Evolutionary conservation across 2,888 invertebrate genomes (phyloP).

Genomic region (Amiota mariae): DNA sequence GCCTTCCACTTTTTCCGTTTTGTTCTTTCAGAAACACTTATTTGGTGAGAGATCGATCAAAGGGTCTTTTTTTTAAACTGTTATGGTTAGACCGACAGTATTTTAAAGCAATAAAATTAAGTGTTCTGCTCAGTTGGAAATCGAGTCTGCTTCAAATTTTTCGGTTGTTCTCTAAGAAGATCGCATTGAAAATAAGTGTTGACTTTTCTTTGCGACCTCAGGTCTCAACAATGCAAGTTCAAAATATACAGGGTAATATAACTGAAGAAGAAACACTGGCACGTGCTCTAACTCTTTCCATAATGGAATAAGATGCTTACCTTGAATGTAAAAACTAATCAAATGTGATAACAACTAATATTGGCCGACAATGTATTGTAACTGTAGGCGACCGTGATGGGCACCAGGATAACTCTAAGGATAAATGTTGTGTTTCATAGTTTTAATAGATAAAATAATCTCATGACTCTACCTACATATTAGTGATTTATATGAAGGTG

Average conservation of each 20-base stretch:
- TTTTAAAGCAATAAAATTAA: too few species aligned
- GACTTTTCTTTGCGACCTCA: too few species aligned
- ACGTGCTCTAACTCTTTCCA: constrained; percentile 85
- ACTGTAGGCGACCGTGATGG: constrained; percentile 62
- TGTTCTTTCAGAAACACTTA: too few species aligned
- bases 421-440: constrained; percentile 71
- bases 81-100: too few species aligned
- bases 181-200: too few species aligned
- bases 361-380: constrained; percentile 44
- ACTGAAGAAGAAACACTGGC: constrained; percentile 94
- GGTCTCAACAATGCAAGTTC: constrained; percentile 60
- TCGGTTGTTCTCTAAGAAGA: too few species aligned
- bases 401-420: constrained; percentile 61
- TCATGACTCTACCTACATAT: too few species aligned
- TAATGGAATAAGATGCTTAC: constrained; percentile 75
- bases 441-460: neutral
- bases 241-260: constrained; percentile 80
- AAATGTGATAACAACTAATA: constrained; percentile 38
- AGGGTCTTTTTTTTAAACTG: too few species aligned
- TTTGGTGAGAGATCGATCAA: too few species aligned
- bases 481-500: neutral
- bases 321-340: constrained; percentile 54
- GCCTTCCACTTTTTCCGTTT: too few species aligned
- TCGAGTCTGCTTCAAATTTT: too few species aligned
- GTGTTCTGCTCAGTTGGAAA: too few species aligned